Conservation (phyloP, 1,140 invertebrate species). For the Leptoteleia sp. region DNA sequence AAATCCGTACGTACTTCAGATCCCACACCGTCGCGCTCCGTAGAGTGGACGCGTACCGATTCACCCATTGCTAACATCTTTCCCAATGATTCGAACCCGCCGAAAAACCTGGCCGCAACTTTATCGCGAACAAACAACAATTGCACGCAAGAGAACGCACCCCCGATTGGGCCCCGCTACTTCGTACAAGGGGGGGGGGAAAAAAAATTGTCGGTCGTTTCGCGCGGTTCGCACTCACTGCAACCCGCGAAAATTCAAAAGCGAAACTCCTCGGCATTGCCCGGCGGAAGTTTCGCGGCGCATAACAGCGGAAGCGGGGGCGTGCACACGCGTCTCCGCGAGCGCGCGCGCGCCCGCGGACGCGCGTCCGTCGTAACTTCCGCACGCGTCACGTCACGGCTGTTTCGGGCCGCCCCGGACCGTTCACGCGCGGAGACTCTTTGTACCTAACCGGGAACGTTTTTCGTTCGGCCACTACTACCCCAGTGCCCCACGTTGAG, state of each 20-base stretch:
- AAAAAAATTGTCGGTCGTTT: no score
- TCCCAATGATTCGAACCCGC: no score
- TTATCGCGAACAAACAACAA: no score
- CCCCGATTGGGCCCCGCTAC: no score
- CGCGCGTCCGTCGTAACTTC: constrained; percentile 29
- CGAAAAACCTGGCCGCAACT: no score
- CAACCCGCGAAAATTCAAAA: constrained; percentile 38
- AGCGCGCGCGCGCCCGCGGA: constrained; percentile 53
- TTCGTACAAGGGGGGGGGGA: no score
- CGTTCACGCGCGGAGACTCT: constrained; percentile 53
- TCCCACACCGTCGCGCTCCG: background rate
- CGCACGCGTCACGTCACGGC: constrained; percentile 41
- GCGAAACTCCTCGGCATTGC: constrained; percentile 4
- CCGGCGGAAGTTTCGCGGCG: constrained; percentile 8
- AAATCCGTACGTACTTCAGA: constrained; percentile 12
- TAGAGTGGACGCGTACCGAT: background rate
- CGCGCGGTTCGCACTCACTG: constrained; percentile 21
- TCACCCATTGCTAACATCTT: background rate
- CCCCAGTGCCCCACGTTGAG: constrained; percentile 54
- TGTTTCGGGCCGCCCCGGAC: constrained; percentile 30
- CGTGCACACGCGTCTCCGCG: constrained; percentile 35
- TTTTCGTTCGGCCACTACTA: constrained; percentile 62
- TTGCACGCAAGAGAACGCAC: no score
- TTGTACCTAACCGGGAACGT: constrained; percentile 61
- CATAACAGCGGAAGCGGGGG: background rate